Evolutionary conservation across 2,113 vertebrate genomes (phyloP), one percentile per base, ranked within the genome.

Genomic region (Alaudala cheleensis): DNA sequence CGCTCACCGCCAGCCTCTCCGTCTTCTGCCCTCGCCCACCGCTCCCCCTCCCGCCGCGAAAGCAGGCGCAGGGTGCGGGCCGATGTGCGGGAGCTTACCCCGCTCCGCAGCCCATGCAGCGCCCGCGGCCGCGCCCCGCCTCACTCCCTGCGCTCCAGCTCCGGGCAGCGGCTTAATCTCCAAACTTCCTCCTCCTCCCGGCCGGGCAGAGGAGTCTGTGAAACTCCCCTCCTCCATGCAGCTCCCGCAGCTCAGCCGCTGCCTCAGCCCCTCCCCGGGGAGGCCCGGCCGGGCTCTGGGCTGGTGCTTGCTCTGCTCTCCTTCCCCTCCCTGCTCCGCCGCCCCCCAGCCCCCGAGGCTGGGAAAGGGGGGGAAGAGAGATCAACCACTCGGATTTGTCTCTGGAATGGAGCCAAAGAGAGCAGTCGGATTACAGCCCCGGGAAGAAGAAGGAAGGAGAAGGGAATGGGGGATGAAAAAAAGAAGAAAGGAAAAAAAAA

Each of bases 321-420:
- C 66, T 73, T 81, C 82, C 86, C 26, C 69, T 51, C 71, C 62
- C 80, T 51, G 1, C 22, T 85, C 45, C 58, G 14, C 76, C 80
- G 72, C 44, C 81, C 85, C 70, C 53, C 40, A 42, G 80, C 69
- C 90, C 72, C 53, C 90, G 45, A 62, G 78, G 60, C 81, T 70
- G 84, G 67, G 44, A 81, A 72, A 64, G 28, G 62, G 60, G 34
- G 51, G 58, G 42, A 28, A 84, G 29, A 56, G 72, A 33, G 88
- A 90, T 81, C 54, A 85, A 92, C 79, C 88, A 3, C 86, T 95
- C 56, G 96, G 97, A 92, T 90, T 93, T 76, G 93, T 53, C 88
- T 53, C 93, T 97, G 97, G 97, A 97, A 65, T 31, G 14, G 17
- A 72, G 97, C 97, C 97, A 97, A 88, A 81, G 84, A 58, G 77